Conservation (phyloP, 37 sponge, comb jelly and placozoan genomes). For the Geodia barretti region DNA sequence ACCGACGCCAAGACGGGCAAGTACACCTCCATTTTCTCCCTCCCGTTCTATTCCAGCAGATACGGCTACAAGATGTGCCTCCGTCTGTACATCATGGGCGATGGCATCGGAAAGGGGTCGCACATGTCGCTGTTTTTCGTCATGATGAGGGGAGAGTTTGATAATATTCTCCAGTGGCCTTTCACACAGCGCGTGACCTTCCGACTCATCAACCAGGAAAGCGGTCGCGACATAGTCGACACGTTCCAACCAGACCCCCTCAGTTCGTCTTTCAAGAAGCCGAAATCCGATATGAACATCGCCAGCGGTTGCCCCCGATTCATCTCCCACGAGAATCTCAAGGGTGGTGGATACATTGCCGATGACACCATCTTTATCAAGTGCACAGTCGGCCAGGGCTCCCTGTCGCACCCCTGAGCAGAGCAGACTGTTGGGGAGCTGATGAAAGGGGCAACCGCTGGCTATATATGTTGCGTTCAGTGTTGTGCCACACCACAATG, state of each 20-base stretch:
- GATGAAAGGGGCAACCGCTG: too few relatives aligned
- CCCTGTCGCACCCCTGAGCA: conserved; percentile 29
- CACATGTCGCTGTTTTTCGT: conserved; percentile 83
- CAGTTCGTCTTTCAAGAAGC: conserved; percentile 73
- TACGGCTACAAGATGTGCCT: conserved; percentile 91
- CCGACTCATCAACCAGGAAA: conserved; percentile 67
- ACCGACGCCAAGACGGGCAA: conserved; percentile 70
- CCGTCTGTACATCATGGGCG: conserved; percentile 77
- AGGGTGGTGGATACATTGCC: conserved; percentile 48
- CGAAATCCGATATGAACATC: conserved; percentile 80
- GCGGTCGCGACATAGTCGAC: conserved; percentile 59
- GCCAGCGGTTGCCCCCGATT: conserved; percentile 77
- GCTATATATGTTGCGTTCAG: too few relatives aligned
- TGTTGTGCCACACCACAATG: too few relatives aligned
- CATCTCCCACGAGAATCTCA: conserved; percentile 47
- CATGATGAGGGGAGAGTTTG: conserved; percentile 84
- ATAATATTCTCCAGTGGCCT: conserved; percentile 82
- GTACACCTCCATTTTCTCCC: conserved; percentile 77
- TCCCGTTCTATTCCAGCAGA: conserved; percentile 76
- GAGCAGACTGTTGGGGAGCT: neutral
- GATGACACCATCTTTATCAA: conserved; percentile 77
- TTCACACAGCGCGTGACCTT: conserved; percentile 78
- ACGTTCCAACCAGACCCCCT: conserved; percentile 82
- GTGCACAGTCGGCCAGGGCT: conserved; percentile 42
- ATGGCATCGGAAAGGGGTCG: conserved; percentile 74